Base-by-base conservation (phyloP, 1,140 invertebrate genomes). In the Platorchestia sp. region DNA sequence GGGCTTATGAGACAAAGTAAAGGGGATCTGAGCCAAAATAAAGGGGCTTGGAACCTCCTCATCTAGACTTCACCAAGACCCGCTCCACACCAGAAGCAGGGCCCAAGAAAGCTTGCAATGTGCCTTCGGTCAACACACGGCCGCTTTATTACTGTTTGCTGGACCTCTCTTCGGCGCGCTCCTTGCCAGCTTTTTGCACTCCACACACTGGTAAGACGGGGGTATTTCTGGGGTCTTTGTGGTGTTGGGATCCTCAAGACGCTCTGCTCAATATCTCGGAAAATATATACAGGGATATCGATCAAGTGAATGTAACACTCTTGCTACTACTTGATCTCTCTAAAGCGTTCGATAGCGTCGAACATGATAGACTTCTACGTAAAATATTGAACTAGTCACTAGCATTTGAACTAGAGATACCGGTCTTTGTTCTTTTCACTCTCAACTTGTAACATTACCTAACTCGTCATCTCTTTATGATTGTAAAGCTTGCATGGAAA, bases 141-240 rank as follows among this genome's bases (percentile, higher is more conserved):
- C 10, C 27, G 27, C 87, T 89, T 89, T 89, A 89, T 89, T 89
- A 42, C 87, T 89, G 87, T 89, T 89, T 89, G 87, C 87, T 41
- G 87, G 7, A 89, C 10, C 87, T 41, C 43, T 89, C 87, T 27
- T 36, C n/a, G 42, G 10, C 3, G 87, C 87, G 41, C 87, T 27
- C 10, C n/a, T 89, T 44, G 27, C 43, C 14, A 22, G 36, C 87
- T 89, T 89, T 89, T 89, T 42, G 42, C 87, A 27, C 41, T 42
- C 87, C 41, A 41, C 43, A 0, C 36, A 89, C 87, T 14, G 5
- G 42, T 42, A 89, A 42, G 87, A 89, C 7, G 59, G 59, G 14
- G 59, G 3, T 10, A 3, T 36, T 75, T 75, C 59, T 19, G 10
- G 59, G 1, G 14, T 10, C 59, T 22, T 75, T 75, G 59, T 75